Conservation (phyloP, 2,113 vertebrate species). For the Willisornis vidua region DNA sequence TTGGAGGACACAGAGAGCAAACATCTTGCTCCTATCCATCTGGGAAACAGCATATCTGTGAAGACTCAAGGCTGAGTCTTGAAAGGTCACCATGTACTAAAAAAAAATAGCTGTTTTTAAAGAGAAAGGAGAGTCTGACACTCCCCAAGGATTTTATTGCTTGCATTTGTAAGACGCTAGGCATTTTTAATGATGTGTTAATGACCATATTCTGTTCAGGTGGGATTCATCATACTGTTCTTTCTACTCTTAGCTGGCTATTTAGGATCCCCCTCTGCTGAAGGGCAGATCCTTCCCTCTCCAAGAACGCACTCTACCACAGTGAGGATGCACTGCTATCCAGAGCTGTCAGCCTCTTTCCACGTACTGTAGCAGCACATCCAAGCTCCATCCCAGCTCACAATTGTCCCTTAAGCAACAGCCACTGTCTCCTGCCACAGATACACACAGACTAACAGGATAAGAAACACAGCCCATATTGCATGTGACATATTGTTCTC, state of each 20-base stretch:
- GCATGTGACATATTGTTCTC: background rate
- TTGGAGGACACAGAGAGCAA: background rate
- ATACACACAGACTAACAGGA: background rate
- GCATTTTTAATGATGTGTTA: slow-evolving; percentile 57
- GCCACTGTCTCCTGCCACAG: background rate
- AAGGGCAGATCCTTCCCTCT: background rate
- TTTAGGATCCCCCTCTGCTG: background rate
- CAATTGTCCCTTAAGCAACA: background rate
- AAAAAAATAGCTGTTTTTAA: slow-evolving; percentile 18
- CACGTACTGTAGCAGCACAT: background rate
- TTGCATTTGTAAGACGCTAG: slow-evolving; percentile 12
- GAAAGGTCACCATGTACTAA: background rate
- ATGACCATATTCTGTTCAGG: slow-evolving; percentile 30
- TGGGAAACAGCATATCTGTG: background rate
- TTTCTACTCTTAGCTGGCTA: background rate
- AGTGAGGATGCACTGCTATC: background rate
- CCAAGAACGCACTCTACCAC: background rate
- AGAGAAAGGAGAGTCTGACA: slow-evolving; percentile 4
- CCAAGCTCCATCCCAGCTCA: background rate
- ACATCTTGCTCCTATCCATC: background rate
- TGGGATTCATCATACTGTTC: slow-evolving; percentile 16
- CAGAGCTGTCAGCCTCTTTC: background rate
- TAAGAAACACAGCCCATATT: background rate
- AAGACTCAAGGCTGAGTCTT: background rate
- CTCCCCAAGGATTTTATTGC: slow-evolving; percentile 14